Percentiles rank a stretch among this genome's conserved stretches.
Conservation (phyloP, 2,113 vertebrate genomes). For the Megaceryle torquata region DNA sequence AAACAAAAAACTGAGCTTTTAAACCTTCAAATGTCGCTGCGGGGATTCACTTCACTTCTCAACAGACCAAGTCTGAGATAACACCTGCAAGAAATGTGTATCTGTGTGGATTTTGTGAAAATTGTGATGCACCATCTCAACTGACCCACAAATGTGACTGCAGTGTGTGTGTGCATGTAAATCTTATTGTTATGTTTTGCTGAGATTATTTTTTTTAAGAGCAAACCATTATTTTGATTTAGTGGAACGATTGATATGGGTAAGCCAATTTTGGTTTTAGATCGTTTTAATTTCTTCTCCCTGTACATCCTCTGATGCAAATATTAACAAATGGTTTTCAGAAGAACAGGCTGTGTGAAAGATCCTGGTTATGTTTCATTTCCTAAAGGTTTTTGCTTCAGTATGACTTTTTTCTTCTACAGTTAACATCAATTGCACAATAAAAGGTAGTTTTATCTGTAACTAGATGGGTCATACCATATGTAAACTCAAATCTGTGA, state of each 20-base stretch:
- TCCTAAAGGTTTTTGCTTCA: background rate
- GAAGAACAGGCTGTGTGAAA: background rate
- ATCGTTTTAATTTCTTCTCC: background rate
- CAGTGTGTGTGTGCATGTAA: background rate
- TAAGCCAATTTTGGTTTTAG: background rate
- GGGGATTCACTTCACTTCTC: slow-evolving; percentile 57
- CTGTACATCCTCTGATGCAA: background rate
- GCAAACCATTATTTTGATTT: slow-evolving; percentile 12
- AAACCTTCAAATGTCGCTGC: slow-evolving; percentile 51
- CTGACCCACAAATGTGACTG: slow-evolving; percentile 47
- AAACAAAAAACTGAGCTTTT: slow-evolving; percentile 67
- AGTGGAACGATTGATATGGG: background rate
- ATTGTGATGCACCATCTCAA: slow-evolving; percentile 30
- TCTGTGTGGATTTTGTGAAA: slow-evolving; percentile 41
- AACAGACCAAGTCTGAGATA: slow-evolving; percentile 57
- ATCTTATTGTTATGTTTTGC: background rate
- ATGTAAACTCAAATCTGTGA: background rate
- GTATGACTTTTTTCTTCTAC: background rate
- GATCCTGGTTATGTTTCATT: background rate
- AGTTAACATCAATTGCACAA: background rate
- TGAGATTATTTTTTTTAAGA: background rate
- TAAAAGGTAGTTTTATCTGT: background rate
- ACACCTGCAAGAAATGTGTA: slow-evolving; percentile 57
- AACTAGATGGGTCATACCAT: background rate
- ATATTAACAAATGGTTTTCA: background rate